Percentiles rank a stretch among this genome's conserved stretches.
phyloP scores from a whole-genome alignment of 2,888 invertebrate species.

The Hyposoter dolosus region DNA sequence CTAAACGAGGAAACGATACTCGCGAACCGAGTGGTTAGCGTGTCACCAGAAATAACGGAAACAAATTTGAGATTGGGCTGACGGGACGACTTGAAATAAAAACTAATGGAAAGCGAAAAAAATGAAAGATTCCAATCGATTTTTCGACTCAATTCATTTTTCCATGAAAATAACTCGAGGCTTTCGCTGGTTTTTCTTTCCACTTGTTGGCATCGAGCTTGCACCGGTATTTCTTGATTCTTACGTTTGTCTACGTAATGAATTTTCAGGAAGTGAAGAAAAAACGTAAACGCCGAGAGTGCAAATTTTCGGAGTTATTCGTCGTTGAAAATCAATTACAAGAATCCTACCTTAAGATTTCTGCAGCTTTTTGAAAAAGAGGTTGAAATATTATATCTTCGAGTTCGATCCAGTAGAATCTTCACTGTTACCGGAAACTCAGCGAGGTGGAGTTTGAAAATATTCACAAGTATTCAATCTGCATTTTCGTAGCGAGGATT shows the following conservation, averaged over 20 bases:
- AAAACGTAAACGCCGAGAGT: background rate
- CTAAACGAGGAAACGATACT: slow-evolving; percentile 5
- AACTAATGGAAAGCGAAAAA: too few relatives aligned
- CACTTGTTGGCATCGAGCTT: background rate
- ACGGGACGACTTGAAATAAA: too few relatives aligned
- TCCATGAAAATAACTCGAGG: too few relatives aligned
- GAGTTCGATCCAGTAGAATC: slow-evolving; percentile 35
- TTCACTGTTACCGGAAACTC: slow-evolving; percentile 39
- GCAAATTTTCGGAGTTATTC: background rate
- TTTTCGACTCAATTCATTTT: too few relatives aligned
- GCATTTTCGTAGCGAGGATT: background rate
- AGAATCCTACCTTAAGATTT: slow-evolving; percentile 60
- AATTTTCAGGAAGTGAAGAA: slow-evolving; percentile 6
- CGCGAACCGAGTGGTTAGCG: background rate
- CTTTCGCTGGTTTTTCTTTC: background rate
- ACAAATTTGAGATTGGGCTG: too few relatives aligned
- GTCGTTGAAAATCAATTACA: slow-evolving; percentile 20
- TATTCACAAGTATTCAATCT: background rate
- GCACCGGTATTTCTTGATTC: background rate
- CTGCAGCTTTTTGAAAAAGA: slow-evolving; percentile 15
- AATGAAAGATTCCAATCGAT: too few relatives aligned
- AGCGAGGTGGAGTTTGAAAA: background rate
- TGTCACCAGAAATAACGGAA: background rate
- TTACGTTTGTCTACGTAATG: background rate
- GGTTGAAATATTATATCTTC: slow-evolving; percentile 35